phyloP scores from a whole-genome alignment of 2,888 invertebrate genomes.

The Hypsopygia costalis region DNA sequence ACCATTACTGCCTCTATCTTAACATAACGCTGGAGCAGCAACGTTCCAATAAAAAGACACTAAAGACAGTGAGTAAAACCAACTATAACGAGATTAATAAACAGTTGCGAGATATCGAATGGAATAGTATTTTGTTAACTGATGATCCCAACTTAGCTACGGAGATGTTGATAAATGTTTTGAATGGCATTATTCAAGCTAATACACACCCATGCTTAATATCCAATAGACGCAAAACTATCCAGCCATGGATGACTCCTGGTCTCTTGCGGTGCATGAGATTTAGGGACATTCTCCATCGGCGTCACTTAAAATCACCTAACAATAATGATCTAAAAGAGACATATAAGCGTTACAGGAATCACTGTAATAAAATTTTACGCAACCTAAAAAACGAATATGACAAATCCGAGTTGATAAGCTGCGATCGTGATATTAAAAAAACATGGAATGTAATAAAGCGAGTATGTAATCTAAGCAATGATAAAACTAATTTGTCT shows the following conservation, averaged over 20 bases:
- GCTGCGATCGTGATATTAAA: too few species aligned
- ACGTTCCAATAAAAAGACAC: neutral
- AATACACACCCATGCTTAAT: neutral
- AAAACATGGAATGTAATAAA: too few species aligned
- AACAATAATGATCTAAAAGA: too few species aligned
- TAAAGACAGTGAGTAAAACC: neutral
- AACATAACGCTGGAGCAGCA: neutral
- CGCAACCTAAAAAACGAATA: too few species aligned
- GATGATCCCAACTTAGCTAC: conserved; percentile 3
- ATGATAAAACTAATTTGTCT: too few species aligned
- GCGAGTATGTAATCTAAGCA: too few species aligned
- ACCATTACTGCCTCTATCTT: conserved; percentile 3
- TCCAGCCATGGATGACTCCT: conserved; percentile 10
- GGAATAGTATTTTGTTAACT: neutral
- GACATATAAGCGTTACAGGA: too few species aligned
- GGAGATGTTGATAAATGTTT: neutral
- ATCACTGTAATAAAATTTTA: too few species aligned
- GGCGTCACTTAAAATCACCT: too few species aligned
- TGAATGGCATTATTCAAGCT: neutral
- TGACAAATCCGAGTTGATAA: too few species aligned
- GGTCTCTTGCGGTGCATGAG: conserved; percentile 7
- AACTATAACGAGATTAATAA: neutral
- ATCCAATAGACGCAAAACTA: neutral
- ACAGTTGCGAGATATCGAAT: neutral
- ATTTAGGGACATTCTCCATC: conserved; percentile 3